Conservation (phyloP, 1,140 invertebrate species). For the Amyelois transitella region DNA sequence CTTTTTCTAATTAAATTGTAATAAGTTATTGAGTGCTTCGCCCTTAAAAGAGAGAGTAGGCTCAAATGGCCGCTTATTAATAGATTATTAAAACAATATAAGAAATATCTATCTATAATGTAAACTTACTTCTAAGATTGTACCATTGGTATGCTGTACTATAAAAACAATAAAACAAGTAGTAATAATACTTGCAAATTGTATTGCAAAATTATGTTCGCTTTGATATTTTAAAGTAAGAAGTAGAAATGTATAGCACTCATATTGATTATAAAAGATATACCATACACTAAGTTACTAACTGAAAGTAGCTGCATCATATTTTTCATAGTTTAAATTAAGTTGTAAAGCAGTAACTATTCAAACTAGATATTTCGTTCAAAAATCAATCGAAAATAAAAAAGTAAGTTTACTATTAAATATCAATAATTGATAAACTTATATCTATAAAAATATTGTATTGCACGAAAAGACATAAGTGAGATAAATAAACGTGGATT, state of each 20-base stretch:
- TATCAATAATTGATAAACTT: constrained; percentile 9
- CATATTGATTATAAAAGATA: not conserved
- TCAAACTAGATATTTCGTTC: not conserved
- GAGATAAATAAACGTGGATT: constrained; percentile 26
- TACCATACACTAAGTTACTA: not conserved
- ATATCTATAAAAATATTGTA: constrained; percentile 12
- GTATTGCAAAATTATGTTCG: constrained; percentile 3
- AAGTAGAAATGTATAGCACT: not conserved
- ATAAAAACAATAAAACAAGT: constrained; percentile 31
- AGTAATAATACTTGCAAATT: constrained; percentile 7
- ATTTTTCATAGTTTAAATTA: constrained; percentile 1
- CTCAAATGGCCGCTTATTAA: constrained; percentile 15
- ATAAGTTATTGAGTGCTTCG: constrained; percentile 10
- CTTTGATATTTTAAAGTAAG: constrained; percentile 1
- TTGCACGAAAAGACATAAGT: constrained; percentile 62
- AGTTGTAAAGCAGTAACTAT: not conserved
- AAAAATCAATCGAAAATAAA: too few relatives aligned
- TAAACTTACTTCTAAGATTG: constrained; percentile 8
- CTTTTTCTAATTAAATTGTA: not conserved
- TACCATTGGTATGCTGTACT: constrained; percentile 24
- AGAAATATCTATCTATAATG: constrained; percentile 9
- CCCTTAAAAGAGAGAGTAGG: constrained; percentile 21
- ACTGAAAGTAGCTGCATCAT: not conserved
- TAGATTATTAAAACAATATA: constrained; percentile 16
- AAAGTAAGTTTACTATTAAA: constrained; percentile 2